Conservation (phyloP, 2,797 vertebrate genomes). For the Sus cebifrons region DNA sequence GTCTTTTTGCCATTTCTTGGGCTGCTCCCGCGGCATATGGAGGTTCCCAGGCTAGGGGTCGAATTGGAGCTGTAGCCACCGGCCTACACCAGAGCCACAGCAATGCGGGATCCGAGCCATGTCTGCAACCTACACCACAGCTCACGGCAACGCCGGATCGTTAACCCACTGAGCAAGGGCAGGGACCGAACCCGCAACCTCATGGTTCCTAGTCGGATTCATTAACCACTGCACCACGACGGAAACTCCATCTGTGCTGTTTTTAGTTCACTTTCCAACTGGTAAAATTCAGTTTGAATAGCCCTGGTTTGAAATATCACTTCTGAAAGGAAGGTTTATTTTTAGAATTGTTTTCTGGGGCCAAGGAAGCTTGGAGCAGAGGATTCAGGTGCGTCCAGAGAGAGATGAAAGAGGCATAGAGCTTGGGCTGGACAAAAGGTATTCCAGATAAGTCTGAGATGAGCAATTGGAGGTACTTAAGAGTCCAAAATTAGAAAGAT, state of each 20-base stretch:
- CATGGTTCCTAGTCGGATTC: no score
- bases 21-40: no score
- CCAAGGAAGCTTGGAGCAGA: not conserved
- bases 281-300: constrained; percentile 43
- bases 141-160: no score
- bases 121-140: no score
- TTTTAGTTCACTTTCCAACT: constrained; percentile 40
- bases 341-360: constrained; percentile 44
- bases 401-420: not conserved
- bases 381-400: not conserved
- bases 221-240: no score
- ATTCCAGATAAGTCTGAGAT: not conserved
- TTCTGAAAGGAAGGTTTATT: constrained; percentile 67
- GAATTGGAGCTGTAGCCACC: no score
- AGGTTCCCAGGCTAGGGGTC: no score
- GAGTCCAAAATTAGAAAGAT: not conserved
- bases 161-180: no score
- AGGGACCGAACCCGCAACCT: no score
- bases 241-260: not conserved
- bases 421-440: not conserved
- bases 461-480: not conserved
- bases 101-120: no score
- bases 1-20: no score
- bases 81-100: no score
- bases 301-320: constrained; percentile 51